Conservation (phyloP, 2,113 vertebrate genomes). For the Misgurnus mizolepis region DNA sequence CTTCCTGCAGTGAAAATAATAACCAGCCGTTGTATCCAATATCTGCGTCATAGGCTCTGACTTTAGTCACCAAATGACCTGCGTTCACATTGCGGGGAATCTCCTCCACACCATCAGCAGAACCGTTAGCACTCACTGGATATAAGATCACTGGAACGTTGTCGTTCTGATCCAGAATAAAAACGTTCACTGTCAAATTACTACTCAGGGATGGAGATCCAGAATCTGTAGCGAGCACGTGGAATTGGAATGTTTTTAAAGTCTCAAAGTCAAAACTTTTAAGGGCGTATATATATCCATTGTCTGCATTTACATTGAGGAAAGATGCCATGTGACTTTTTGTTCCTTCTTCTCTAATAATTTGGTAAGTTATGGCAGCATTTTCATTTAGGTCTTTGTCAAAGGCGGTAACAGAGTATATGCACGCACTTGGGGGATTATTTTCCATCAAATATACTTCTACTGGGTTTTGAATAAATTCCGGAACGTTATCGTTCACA, state of each 20-base stretch:
- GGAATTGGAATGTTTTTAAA: conserved; percentile 46
- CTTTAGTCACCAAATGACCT: conserved; percentile 37
- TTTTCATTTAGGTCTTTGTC: conserved; percentile 57
- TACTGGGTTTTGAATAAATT: conserved; percentile 48
- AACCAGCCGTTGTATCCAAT: conserved; percentile 56
- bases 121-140: conserved; percentile 51
- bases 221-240: conserved; percentile 53
- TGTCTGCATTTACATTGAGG: conserved; percentile 55
- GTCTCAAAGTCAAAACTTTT: conserved; percentile 51
- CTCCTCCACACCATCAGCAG: conserved; percentile 52
- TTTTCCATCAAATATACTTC: conserved; percentile 60
- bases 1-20: conserved; percentile 33
- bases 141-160: conserved; percentile 55
- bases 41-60: conserved; percentile 55
- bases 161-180: conserved; percentile 61
- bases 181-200: conserved; percentile 55
- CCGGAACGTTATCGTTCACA: conserved; percentile 60
- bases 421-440: conserved; percentile 47
- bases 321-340: conserved; percentile 15
- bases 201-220: conserved; percentile 58
- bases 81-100: conserved; percentile 39
- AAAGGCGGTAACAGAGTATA: conserved; percentile 49
- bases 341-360: conserved; percentile 18
- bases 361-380: conserved; percentile 46
- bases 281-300: conserved; percentile 47